These are phyloP conservation scores for Ara ararauna DNA, from an alignment of 2,797 vertebrate genomes.

Conservation along the genomic window DNA sequence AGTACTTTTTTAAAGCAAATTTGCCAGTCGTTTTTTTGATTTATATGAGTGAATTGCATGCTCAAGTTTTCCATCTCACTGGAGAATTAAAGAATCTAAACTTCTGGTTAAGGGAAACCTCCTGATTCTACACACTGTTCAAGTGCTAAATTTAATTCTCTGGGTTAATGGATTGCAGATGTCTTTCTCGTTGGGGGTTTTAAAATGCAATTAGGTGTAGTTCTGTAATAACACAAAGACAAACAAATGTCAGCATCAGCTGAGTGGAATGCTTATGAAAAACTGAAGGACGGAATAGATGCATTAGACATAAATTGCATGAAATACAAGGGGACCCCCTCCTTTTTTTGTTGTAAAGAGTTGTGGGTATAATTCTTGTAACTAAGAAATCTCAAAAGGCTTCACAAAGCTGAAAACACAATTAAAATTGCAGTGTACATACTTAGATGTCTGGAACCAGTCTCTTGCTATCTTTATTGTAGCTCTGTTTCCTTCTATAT, in stretches of 20 bases:
- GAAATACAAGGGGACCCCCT: neutral
- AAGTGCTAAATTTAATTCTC: slow-evolving; percentile 74
- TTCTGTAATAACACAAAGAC: slow-evolving; percentile 63
- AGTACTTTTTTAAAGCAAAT: slow-evolving; percentile 25
- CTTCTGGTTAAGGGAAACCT: slow-evolving; percentile 69
- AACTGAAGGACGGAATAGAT: slow-evolving; percentile 37
- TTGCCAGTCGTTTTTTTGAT: slow-evolving; percentile 46
- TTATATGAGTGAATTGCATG: slow-evolving; percentile 49
- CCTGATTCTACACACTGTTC: slow-evolving; percentile 58
- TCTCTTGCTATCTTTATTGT: neutral
- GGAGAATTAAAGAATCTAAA: slow-evolving; percentile 72
- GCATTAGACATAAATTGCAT: neutral
- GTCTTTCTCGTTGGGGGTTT: slow-evolving; percentile 66
- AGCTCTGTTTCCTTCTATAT: neutral
- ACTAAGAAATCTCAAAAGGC: neutral
- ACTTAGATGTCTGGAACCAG: neutral
- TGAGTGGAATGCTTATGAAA: slow-evolving; percentile 53
- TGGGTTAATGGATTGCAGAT: slow-evolving; percentile 71
- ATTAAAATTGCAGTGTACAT: neutral
- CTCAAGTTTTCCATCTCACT: slow-evolving; percentile 65
- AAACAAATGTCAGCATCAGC: slow-evolving; percentile 70
- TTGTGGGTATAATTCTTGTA: neutral
- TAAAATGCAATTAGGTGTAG: slow-evolving; percentile 69
- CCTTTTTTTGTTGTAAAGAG: neutral
- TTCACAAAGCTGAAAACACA: slow-evolving; percentile 1